A percentile compares a stretch with the other conserved stretches of the same genome.
phyloP scores from a whole-genome alignment of 2,888 invertebrate species.

The Troides helena region DNA sequence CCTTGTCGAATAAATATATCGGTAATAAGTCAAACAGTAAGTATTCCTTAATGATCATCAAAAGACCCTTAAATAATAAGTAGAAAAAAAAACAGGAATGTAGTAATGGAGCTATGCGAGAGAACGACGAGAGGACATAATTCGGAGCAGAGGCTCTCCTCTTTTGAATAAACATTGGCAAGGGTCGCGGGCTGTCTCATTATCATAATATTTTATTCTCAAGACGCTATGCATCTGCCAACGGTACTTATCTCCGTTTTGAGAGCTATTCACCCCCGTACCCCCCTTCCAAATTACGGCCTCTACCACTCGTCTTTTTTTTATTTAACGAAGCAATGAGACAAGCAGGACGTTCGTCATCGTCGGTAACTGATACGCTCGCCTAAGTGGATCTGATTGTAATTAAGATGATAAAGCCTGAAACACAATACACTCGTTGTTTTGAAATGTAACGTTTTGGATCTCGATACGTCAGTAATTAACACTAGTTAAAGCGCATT shows the following conservation, averaged over 20 bases:
- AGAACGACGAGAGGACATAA: constrained; percentile 13
- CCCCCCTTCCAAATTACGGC: constrained; percentile 16
- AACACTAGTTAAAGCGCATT: too few species aligned
- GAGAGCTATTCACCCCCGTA: constrained; percentile 11
- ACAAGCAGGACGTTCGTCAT: too few species aligned
- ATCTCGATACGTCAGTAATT: too few species aligned
- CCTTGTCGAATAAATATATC: neutral
- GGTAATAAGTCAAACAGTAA: neutral
- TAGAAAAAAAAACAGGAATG: neutral
- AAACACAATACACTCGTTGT: too few species aligned
- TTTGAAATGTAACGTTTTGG: too few species aligned
- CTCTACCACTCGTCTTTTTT: constrained; percentile 6
- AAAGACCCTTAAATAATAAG: neutral
- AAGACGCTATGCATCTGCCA: constrained; percentile 29
- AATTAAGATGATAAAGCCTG: too few species aligned
- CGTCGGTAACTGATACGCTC: too few species aligned
- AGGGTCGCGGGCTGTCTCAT: constrained; percentile 23
- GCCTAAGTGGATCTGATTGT: too few species aligned
- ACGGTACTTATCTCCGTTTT: constrained; percentile 24
- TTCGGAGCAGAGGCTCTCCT: constrained; percentile 1
- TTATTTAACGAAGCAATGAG: neutral
- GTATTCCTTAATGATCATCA: neutral
- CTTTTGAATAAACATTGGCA: constrained; percentile 29
- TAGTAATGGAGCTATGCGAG: neutral
- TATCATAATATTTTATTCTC: constrained; percentile 30